Conservation (phyloP, 35 echinoderm and acorn worm genomes). For the Heliocidaris tuberculata region DNA sequence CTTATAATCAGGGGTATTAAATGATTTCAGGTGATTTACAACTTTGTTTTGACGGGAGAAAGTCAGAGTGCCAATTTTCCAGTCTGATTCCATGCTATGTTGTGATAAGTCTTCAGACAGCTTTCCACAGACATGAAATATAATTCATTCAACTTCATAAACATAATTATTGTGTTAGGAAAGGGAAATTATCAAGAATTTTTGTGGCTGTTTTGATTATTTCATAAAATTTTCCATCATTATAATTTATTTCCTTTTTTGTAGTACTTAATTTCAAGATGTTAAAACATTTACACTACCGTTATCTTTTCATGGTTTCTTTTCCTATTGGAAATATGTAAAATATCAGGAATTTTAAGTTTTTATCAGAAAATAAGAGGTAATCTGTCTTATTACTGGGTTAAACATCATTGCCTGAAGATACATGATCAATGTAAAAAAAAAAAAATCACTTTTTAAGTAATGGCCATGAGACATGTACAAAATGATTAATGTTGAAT, state of each 20-base stretch:
- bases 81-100: neutral
- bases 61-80: neutral
- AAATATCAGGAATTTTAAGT: too few species aligned
- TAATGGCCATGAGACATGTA: too few species aligned
- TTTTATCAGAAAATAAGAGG: too few species aligned
- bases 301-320: neutral
- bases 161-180: neutral
- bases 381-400: too few species aligned
- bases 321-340: too few species aligned
- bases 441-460: too few species aligned
- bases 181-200: too few species aligned
- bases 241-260: neutral
- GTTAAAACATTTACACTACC: neutral
- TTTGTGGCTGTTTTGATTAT: neutral
- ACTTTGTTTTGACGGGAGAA: neutral
- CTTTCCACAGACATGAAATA: too few species aligned
- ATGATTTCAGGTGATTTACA: conserved; percentile 2
- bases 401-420: too few species aligned
- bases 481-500: too few species aligned
- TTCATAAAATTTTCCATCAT: neutral
- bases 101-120: neutral
- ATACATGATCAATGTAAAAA: too few species aligned
- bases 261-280: neutral
- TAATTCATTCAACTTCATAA: neutral
- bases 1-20: neutral